Percentiles rank a stretch among this genome's conserved stretches.
These are phyloP conservation scores for Corapipo altera DNA, from an alignment of 2,113 vertebrate genomes.

Conservation along the genomic window DNA sequence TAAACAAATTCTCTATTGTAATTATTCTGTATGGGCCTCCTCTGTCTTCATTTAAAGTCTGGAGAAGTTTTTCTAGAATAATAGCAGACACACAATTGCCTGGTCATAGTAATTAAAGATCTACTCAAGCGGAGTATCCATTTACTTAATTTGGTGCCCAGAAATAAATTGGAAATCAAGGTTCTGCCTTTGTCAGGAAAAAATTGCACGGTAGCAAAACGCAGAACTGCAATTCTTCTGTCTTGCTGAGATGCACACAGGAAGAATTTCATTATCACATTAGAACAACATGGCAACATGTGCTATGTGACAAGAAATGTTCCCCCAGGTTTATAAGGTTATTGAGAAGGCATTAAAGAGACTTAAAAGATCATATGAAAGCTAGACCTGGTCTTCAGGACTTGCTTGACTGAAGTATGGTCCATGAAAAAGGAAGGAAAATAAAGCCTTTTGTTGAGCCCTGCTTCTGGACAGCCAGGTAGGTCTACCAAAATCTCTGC, in stretches of 20 bases:
- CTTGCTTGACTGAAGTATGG: neutral
- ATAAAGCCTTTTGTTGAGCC: neutral
- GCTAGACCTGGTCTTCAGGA: neutral
- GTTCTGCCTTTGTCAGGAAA: neutral
- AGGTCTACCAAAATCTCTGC: neutral
- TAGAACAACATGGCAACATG: neutral
- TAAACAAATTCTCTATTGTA: conserved; percentile 63
- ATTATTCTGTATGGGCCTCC: conserved; percentile 52
- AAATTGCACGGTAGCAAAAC: neutral
- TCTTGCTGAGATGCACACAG: neutral
- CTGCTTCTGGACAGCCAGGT: neutral
- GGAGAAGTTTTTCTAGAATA: conserved; percentile 21
- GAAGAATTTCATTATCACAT: neutral
- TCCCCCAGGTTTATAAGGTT: neutral
- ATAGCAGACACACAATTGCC: neutral
- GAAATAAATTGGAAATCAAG: neutral
- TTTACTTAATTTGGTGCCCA: neutral
- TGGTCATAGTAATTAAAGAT: neutral
- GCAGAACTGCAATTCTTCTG: neutral
- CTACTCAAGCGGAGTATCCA: neutral
- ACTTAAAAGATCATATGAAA: neutral
- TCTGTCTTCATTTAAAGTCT: conserved; percentile 64
- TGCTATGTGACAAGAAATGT: neutral
- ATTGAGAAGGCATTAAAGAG: neutral
- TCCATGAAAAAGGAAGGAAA: neutral